Conservation (phyloP, 2,797 vertebrate genomes). For the Oophaga sylvatica region DNA sequence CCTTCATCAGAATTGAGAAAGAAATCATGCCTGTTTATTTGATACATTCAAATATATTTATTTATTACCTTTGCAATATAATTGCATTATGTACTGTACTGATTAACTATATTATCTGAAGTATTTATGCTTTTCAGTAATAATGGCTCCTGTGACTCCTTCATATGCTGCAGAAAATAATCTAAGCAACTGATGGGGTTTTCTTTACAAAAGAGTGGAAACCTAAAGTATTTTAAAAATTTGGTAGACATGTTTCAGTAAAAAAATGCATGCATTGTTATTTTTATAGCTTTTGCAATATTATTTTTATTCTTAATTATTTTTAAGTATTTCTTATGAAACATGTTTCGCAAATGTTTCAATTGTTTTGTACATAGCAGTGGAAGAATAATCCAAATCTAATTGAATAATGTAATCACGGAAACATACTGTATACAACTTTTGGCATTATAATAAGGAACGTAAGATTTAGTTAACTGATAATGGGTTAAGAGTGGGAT, state of each 20-base stretch:
- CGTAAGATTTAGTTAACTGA: no score
- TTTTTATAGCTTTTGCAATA: no score
- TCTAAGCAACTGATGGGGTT: not conserved
- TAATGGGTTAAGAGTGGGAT: no score
- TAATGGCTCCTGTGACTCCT: not conserved
- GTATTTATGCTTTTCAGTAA: not conserved
- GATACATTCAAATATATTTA: constrained; percentile 35
- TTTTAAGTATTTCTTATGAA: no score
- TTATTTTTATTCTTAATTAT: no score
- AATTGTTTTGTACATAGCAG: no score
- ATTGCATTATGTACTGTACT: constrained; percentile 14
- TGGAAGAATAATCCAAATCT: no score
- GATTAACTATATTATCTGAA: constrained; percentile 28
- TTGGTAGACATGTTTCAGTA: not conserved
- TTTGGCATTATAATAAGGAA: no score
- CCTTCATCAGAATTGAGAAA: constrained; percentile 8
- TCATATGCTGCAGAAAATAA: not conserved
- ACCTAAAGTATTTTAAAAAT: not conserved
- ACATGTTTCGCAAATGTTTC: no score
- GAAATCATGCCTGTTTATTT: constrained; percentile 26
- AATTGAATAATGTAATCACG: no score
- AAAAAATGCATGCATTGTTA: not conserved
- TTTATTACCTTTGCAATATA: constrained; percentile 25
- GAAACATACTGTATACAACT: no score
- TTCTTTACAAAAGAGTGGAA: not conserved